Evolutionary conservation across 2,797 vertebrate species (phyloP).

Genomic region (Enteromius unitaeniatus): DNA sequence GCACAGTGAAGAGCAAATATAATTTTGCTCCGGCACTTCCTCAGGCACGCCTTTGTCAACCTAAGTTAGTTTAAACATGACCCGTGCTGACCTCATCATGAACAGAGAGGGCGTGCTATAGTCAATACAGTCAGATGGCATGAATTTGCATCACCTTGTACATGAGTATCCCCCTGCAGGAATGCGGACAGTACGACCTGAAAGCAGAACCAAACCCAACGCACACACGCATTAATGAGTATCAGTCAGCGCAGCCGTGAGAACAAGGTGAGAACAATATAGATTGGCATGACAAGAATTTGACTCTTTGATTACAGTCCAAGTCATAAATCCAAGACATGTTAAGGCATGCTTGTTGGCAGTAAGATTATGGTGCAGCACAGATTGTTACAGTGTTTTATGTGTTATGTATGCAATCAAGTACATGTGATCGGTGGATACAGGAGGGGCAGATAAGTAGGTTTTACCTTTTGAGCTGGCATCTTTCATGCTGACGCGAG

Average conservation of each 20-base stretch:
- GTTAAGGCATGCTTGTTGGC: slow-evolving; percentile 57
- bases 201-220: slow-evolving; percentile 11
- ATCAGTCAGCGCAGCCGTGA: slow-evolving; percentile 15
- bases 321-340: slow-evolving; percentile 50
- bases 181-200: background rate
- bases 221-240: background rate
- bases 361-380: background rate
- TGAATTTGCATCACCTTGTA: background rate
- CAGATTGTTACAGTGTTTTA: background rate
- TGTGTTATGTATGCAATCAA: background rate
- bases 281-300: slow-evolving; percentile 64
- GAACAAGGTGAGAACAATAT: slow-evolving; percentile 14
- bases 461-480: background rate
- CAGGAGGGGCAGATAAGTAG: background rate
- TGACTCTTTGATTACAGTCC: slow-evolving; percentile 47
- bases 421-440: background rate
- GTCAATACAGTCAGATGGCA: background rate
- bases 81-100: background rate
- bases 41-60: slow-evolving; percentile 8
- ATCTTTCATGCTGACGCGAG: background rate
- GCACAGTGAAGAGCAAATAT: slow-evolving; percentile 32
- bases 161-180: slow-evolving; percentile 14
- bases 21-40: background rate
- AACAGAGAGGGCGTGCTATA: slow-evolving; percentile 2
- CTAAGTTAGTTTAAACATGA: background rate